phyloP scores from a whole-genome alignment of 2,888 invertebrate genomes.

The Agrotis puta region DNA sequence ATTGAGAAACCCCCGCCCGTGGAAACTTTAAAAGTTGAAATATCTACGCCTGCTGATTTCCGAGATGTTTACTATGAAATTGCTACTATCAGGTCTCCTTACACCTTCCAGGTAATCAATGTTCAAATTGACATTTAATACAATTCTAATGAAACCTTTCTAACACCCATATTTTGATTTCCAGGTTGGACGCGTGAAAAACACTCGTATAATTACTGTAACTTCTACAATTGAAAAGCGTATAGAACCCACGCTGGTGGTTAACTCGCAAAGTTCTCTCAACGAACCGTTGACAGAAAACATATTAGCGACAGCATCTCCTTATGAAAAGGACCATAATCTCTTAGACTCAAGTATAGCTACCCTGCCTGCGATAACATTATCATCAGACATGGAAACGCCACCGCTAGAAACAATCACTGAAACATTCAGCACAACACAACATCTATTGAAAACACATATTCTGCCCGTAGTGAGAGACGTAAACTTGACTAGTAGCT shows the following conservation, averaged over 20 bases:
- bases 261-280: conserved; percentile 91
- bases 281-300: conserved; percentile 96
- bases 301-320: conserved; percentile 95
- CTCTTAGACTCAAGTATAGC: conserved; percentile 95
- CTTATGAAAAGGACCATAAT: conserved; percentile 93
- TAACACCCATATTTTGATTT: conserved; percentile 66
- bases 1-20: conserved; percentile 92
- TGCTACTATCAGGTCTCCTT: conserved; percentile 97
- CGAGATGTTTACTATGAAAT: conserved; percentile 97
- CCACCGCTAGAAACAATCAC: conserved; percentile 97
- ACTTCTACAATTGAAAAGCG: conserved; percentile 96
- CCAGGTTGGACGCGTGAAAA: conserved; percentile 96
- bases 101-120: conserved; percentile 95
- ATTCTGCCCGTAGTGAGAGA: conserved; percentile 95
- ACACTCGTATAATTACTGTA: conserved; percentile 96
- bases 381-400: conserved; percentile 95
- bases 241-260: conserved; percentile 91
- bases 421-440: conserved; percentile 97
- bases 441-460: conserved; percentile 96
- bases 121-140: conserved; percentile 15
- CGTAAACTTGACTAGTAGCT: conserved; percentile 93
- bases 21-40: conserved; percentile 96
- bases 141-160: background rate
- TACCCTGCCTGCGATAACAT: conserved; percentile 95
- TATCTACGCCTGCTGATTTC: conserved; percentile 96